These are phyloP conservation scores for Dugesia japonica DNA, from an alignment of 2,888 invertebrate genomes.

Conservation along the genomic window DNA sequence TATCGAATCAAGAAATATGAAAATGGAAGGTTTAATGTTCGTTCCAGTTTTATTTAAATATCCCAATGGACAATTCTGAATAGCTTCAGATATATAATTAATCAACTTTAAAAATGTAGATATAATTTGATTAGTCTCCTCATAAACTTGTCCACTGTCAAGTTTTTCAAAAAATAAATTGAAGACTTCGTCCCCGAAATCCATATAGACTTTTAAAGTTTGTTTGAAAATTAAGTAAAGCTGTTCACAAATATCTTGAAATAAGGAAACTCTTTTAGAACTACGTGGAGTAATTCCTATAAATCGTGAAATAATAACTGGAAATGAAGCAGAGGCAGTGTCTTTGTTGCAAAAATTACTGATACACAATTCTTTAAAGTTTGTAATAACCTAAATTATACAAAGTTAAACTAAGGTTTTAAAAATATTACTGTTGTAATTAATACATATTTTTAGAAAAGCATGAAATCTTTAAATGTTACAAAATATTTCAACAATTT, in stretches of 20 bases:
- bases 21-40: slow-evolving; percentile 46
- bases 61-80: not conserved
- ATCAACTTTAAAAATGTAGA: not conserved
- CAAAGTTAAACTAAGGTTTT: too few species aligned
- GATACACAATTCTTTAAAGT: too few species aligned
- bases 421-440: too few species aligned
- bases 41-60: not conserved
- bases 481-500: too few species aligned
- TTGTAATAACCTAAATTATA: too few species aligned
- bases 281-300: slow-evolving; percentile 91
- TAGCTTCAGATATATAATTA: not conserved
- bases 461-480: too few species aligned
- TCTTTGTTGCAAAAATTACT: too few species aligned
- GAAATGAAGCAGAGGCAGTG: too few species aligned
- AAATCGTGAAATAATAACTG: slow-evolving; percentile 74
- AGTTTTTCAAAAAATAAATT: not conserved
- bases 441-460: too few species aligned
- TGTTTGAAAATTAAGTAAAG: slow-evolving; percentile 12
- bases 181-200: not conserved
- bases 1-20: slow-evolving; percentile 81
- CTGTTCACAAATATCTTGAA: not conserved
- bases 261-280: slow-evolving; percentile 49
- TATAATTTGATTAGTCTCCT: not conserved
- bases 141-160: not conserved
- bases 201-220: not conserved